Evolutionary conservation across 2,888 invertebrate species (phyloP), one percentile per base, ranked within the genome.

Genomic region (Erebia palarica): DNA sequence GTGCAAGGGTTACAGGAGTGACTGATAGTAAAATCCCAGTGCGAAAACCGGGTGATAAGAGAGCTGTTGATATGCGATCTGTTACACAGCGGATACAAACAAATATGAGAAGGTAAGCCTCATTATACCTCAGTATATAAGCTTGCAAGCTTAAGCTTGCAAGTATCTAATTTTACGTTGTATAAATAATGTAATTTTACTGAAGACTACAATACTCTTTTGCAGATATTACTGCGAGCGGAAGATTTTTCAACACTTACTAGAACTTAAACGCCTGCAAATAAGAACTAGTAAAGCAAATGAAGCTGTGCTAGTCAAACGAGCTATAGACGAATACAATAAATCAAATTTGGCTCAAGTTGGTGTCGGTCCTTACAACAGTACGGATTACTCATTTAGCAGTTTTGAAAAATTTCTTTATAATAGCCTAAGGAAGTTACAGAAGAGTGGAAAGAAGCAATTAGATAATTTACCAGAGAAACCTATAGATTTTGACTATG

Each of bases 241-340:
- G 72, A 97, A 97, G 84, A 97, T 98, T 80, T 98, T 99, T 87
- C 98, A 98, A 84, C 98, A 98, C 86, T 94, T 99, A 71, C 94
- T 98, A 81, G 98, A 99, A 84, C 89, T 99, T 68, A 99, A 99
- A 88, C 95, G 98, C 67, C 94, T 98, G 77, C 98, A 99, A 90
- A 98, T 98, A 80, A 95, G 98, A 80, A 97, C 97, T 49, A 97
- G 97, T 65, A 96, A 97, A 87, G 95, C 97, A 58, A 98, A 98
- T 82, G 98, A 98, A 89, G 95, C 97, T 44, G 95, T 98, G 67
- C 89, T 98, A 14, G 97, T 98, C 1, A 98, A 98, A 86, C 94
- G 98, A 79, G 96, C 98, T 72, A 96, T 97, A 58, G 97, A 97
- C 77, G 96, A 96, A 77, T 97, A 97, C 82, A 96, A 96, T 82